phyloP scores from a whole-genome alignment of 2,888 invertebrate genomes.

The Diaphora mendica region DNA sequence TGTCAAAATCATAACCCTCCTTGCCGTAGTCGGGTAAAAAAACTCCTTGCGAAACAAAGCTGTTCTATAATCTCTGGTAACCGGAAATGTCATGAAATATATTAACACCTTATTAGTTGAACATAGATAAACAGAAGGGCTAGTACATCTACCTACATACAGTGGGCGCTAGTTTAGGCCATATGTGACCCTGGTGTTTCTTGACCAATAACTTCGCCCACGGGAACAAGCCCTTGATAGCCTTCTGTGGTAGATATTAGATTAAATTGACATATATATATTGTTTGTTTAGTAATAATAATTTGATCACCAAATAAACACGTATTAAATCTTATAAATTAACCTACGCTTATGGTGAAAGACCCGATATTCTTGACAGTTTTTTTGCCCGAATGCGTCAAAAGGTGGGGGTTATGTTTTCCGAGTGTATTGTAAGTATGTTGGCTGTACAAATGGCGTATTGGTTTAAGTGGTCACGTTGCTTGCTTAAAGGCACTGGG shows the following conservation, averaged over 20 bases:
- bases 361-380: not conserved
- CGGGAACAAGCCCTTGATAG: conserved; percentile 33
- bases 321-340: conserved; percentile 3
- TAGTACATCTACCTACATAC: conserved; percentile 28
- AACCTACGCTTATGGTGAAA: conserved; percentile 19
- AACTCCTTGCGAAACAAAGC: not conserved
- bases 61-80: not conserved
- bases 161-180: conserved; percentile 43
- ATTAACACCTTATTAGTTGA: conserved; percentile 5
- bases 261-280: conserved; percentile 14
- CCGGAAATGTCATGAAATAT: conserved; percentile 11
- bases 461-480: no score
- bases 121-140: conserved; percentile 10
- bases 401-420: not conserved
- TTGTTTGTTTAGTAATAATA: conserved; percentile 14
- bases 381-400: not conserved
- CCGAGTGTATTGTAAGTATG: no score
- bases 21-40: no score
- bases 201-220: conserved; percentile 42
- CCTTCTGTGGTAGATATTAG: conserved; percentile 12
- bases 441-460: no score
- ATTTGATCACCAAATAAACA: conserved; percentile 3
- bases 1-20: no score
- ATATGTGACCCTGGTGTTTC: conserved; percentile 33
- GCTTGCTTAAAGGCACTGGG: no score